Conservation (phyloP, 2,888 invertebrate genomes). For the Himalopsyche tibetana region DNA sequence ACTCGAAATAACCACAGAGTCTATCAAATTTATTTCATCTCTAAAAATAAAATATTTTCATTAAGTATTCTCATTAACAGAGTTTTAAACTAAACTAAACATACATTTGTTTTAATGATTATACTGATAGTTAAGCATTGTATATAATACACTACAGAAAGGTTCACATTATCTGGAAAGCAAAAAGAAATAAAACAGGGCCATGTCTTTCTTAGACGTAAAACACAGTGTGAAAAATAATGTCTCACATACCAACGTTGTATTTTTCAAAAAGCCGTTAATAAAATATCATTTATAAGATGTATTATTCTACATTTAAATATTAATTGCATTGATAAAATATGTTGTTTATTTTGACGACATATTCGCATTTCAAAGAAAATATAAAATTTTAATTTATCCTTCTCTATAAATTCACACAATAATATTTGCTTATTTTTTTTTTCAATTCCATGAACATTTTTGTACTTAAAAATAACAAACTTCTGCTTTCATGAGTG, state of each 20-base stretch:
- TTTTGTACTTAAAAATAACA: neutral
- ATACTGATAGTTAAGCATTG: too few species aligned
- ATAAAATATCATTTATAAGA: neutral
- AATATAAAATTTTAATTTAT: too few species aligned
- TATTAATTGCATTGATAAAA: too few species aligned
- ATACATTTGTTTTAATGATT: too few species aligned
- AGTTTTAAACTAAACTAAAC: too few species aligned
- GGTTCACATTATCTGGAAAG: neutral
- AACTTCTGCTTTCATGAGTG: neutral
- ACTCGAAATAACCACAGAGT: too few species aligned
- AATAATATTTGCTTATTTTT: neutral
- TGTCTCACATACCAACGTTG: neutral
- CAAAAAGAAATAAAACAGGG: conserved; percentile 5
- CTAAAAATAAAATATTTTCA: too few species aligned
- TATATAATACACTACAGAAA: neutral
- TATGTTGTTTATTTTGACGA: too few species aligned
- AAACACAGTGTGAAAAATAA: conserved; percentile 12
- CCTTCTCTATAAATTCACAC: too few species aligned
- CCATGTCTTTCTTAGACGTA: conserved; percentile 15
- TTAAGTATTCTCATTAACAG: too few species aligned
- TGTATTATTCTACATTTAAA: neutral
- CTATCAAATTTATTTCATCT: too few species aligned
- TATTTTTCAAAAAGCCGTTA: neutral
- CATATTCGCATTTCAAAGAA: too few species aligned
- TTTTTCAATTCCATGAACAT: neutral